These are phyloP conservation scores for Anguilla anguilla DNA, from an alignment of 2,797 vertebrate genomes.

Conservation along the genomic window DNA sequence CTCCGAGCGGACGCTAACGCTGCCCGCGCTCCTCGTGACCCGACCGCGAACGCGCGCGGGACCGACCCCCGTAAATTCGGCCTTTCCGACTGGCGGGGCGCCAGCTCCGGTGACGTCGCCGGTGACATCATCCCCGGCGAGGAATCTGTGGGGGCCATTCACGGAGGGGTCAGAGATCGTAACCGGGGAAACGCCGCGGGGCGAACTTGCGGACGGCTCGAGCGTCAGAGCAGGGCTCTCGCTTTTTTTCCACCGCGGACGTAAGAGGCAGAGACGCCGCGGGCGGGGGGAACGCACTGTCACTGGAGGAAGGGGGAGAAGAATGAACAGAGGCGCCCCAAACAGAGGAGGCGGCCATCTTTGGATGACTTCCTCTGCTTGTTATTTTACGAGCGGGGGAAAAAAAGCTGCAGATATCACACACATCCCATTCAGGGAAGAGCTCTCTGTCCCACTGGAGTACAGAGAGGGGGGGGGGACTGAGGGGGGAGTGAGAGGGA, in stretches of 20 bases:
- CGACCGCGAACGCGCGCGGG: background rate
- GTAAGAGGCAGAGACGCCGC: background rate
- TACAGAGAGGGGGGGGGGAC: background rate
- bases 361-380: background rate
- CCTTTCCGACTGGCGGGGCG: background rate
- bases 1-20: too few species aligned
- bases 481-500: background rate
- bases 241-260: background rate
- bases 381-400: background rate
- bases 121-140: background rate
- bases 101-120: background rate
- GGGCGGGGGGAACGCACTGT: background rate
- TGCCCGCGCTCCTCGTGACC: too few species aligned
- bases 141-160: conserved; percentile 12
- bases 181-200: background rate
- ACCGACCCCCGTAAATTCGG: background rate
- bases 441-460: background rate
- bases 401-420: background rate
- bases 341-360: background rate
- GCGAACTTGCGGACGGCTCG: background rate
- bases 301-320: background rate
- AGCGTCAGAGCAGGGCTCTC: background rate
- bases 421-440: too few species aligned
- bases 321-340: too few species aligned
- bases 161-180: background rate